Evolutionary conservation across 1,140 invertebrate genomes (phyloP).

Genomic region (Trichoplusia ni): DNA sequence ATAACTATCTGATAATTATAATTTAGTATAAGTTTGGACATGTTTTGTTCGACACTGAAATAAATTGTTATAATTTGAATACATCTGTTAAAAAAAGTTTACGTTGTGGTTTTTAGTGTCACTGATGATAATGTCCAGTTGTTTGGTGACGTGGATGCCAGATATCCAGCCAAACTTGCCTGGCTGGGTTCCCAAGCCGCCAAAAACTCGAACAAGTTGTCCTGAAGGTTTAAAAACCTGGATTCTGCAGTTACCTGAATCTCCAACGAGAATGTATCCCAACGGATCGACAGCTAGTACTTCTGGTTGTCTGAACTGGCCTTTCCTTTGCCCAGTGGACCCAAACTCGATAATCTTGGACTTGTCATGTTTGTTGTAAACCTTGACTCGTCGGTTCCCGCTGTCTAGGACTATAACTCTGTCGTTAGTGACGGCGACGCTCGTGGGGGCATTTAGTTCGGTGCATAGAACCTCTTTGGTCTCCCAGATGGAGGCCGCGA

Average conservation of each 20-base stretch:
- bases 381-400: conserved; percentile 85
- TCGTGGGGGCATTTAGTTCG: conserved; percentile 86
- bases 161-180: conserved; percentile 88
- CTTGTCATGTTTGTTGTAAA: conserved; percentile 81
- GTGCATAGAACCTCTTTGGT: conserved; percentile 66
- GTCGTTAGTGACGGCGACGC: conserved; percentile 83
- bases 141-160: conserved; percentile 84
- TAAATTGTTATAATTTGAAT: conserved; percentile 42
- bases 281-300: conserved; percentile 86
- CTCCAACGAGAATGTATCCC: conserved; percentile 89
- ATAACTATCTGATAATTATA: conserved; percentile 26
- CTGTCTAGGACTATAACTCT: conserved; percentile 72
- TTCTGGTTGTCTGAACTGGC: conserved; percentile 86
- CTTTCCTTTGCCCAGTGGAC: conserved; percentile 82
- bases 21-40: conserved; percentile 41
- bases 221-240: conserved; percentile 88
- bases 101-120: conserved; percentile 88
- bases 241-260: conserved; percentile 89
- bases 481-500: conserved; percentile 57
- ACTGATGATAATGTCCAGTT: conserved; percentile 86
- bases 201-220: conserved; percentile 84
- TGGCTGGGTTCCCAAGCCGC: conserved; percentile 81
- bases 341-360: conserved; percentile 82
- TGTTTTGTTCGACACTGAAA: conserved; percentile 23
- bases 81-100: conserved; percentile 83